phyloP scores from a whole-genome alignment of 1,140 invertebrate genomes.

The Pogonomyrmex barbatus region DNA sequence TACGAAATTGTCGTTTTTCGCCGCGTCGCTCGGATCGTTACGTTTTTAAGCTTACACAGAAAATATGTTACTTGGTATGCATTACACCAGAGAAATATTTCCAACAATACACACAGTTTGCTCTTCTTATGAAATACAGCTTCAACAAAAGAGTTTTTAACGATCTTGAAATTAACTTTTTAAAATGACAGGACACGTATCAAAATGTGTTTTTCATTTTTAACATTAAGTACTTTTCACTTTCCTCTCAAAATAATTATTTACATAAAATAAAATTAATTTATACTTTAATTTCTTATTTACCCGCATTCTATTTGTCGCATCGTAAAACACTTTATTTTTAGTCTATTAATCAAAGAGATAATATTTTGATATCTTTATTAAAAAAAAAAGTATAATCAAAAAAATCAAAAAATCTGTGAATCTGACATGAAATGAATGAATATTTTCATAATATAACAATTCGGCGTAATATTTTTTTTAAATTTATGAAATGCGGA shows the following conservation, averaged over 20 bases:
- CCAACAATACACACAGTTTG: slow-evolving; percentile 6
- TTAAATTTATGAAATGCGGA: not conserved
- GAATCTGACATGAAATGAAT: not conserved
- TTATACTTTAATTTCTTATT: not conserved
- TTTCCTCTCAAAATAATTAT: not conserved
- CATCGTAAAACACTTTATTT: not conserved
- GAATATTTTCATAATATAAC: not conserved
- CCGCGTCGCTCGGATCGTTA: slow-evolving; percentile 43
- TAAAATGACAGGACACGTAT: not conserved
- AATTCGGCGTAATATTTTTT: not conserved
- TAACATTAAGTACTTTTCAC: not conserved
- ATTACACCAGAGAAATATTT: slow-evolving; percentile 40
- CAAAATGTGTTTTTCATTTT: not conserved
- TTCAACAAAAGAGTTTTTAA: not conserved
- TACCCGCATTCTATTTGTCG: not conserved
- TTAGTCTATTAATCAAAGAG: not conserved
- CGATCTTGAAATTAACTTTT: slow-evolving; percentile 10
- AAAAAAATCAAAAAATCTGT: not conserved
- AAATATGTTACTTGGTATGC: slow-evolving; percentile 48
- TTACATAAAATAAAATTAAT: not conserved
- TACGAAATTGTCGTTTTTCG: slow-evolving; percentile 46
- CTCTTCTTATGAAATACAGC: not conserved
- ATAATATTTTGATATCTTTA: not conserved
- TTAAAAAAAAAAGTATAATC: not conserved
- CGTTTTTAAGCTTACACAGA: slow-evolving; percentile 39